These are phyloP conservation scores for Engystomops pustulosus DNA, from an alignment of 2,113 vertebrate species.

Conservation along the genomic window DNA sequence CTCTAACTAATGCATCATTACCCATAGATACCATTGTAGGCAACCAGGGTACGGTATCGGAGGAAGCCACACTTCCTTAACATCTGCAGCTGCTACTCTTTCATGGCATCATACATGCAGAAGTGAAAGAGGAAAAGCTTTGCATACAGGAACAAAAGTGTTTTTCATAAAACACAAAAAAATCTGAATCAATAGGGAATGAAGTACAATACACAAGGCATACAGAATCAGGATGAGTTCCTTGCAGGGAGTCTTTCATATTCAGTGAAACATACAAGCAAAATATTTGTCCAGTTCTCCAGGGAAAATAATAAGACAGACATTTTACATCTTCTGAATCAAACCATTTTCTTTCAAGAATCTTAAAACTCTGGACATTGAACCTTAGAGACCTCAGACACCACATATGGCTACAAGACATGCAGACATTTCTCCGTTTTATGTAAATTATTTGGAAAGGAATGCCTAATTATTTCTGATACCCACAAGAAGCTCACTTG, in stretches of 20 bases:
- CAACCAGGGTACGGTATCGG: neutral
- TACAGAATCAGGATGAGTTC: slow-evolving; percentile 33
- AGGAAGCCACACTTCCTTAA: slow-evolving; percentile 27
- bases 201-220: slow-evolving; percentile 33
- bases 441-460: neutral
- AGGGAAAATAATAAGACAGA: slow-evolving; percentile 24
- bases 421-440: neutral
- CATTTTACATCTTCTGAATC: slow-evolving; percentile 29
- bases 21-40: slow-evolving; percentile 4
- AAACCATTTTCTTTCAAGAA: slow-evolving; percentile 23
- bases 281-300: slow-evolving; percentile 1
- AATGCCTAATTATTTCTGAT: slow-evolving; percentile 20
- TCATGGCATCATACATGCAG: neutral
- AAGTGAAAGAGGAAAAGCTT: neutral
- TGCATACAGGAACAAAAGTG: slow-evolving; percentile 28
- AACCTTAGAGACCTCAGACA: neutral
- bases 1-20: neutral
- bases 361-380: slow-evolving; percentile 1
- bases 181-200: slow-evolving; percentile 4
- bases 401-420: neutral
- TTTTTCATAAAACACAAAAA: slow-evolving; percentile 39
- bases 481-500: neutral
- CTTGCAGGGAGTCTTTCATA: slow-evolving; percentile 34
- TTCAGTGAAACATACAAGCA: slow-evolving; percentile 13
- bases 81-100: slow-evolving; percentile 14